phyloP scores from a whole-genome alignment of 1,140 invertebrate genomes.

The Vanessa tameamea region DNA sequence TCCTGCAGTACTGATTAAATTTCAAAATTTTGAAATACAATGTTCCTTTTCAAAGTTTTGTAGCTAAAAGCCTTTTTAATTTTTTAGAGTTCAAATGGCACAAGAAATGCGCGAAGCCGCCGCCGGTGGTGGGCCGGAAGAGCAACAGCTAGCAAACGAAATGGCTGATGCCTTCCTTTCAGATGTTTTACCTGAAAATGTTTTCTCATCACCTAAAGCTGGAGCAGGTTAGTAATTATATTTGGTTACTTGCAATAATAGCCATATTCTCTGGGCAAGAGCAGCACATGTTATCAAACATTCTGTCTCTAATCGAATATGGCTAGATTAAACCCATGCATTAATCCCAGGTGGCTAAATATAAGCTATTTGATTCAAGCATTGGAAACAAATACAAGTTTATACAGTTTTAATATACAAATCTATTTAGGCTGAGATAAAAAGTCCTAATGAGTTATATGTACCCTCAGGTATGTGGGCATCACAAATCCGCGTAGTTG shows the following conservation, averaged over 20 bases:
- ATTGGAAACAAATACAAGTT: slow-evolving; percentile 57
- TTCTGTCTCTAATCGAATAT: slow-evolving; percentile 75
- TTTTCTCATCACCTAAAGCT: slow-evolving; percentile 98
- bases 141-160: slow-evolving; percentile 96
- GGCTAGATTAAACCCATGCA: slow-evolving; percentile 72
- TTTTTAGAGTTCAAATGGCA: slow-evolving; percentile 86
- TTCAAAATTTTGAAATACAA: not conserved
- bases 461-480: slow-evolving; percentile 94
- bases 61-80: not conserved
- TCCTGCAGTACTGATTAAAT: slow-evolving; percentile 68
- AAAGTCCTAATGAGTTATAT: not conserved
- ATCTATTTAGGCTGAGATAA: not conserved
- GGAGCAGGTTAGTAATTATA: slow-evolving; percentile 89
- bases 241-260: slow-evolving; percentile 4
- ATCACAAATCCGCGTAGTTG: slow-evolving; percentile 94
- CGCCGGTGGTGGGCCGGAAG: slow-evolving; percentile 88
- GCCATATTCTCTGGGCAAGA: slow-evolving; percentile 80
- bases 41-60: no score
- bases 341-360: slow-evolving; percentile 76
- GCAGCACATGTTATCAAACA: slow-evolving; percentile 57
- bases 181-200: slow-evolving; percentile 95
- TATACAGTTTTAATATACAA: not conserved
- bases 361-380: slow-evolving; percentile 78
- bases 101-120: slow-evolving; percentile 98
- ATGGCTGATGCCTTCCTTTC: slow-evolving; percentile 98